Evolutionary conservation across 2,888 invertebrate genomes (phyloP).

Genomic region (Achlya flavicornis): DNA sequence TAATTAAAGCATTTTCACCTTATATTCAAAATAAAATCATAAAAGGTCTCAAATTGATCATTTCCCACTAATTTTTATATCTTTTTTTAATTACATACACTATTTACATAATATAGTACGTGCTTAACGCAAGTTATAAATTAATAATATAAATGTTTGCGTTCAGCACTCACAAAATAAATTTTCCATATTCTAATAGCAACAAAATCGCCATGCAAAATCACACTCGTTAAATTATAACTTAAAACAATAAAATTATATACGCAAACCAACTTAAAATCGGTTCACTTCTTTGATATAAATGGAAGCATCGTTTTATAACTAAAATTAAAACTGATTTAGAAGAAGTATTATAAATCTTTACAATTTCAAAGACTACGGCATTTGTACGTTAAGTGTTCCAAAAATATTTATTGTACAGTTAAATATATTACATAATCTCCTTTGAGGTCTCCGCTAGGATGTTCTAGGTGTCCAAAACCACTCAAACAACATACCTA

Average conservation of each 20-base stretch:
- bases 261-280: constrained; percentile 79
- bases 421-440: constrained; percentile 37
- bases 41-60: constrained; percentile 73
- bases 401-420: constrained; percentile 37
- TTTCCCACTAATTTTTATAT: constrained; percentile 65
- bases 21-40: constrained; percentile 81
- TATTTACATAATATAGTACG: constrained; percentile 69
- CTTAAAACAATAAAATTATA: constrained; percentile 74
- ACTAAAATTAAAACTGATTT: constrained; percentile 67
- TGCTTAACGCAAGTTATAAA: constrained; percentile 72
- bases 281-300: constrained; percentile 81
- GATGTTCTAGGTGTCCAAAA: constrained; percentile 48
- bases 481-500: constrained; percentile 66
- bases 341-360: constrained; percentile 41
- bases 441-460: constrained; percentile 32
- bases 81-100: constrained; percentile 64
- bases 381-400: constrained; percentile 52
- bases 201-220: constrained; percentile 80
- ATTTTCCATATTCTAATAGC: constrained; percentile 67
- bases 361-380: constrained; percentile 39
- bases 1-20: constrained; percentile 84
- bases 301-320: constrained; percentile 82
- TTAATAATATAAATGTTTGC: constrained; percentile 68
- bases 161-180: constrained; percentile 66
- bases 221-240: constrained; percentile 78